Percentiles rank a stretch among this genome's conserved stretches.
phyloP scores from a whole-genome alignment of 2,797 vertebrate genomes.

The Amblyraja radiata region DNA sequence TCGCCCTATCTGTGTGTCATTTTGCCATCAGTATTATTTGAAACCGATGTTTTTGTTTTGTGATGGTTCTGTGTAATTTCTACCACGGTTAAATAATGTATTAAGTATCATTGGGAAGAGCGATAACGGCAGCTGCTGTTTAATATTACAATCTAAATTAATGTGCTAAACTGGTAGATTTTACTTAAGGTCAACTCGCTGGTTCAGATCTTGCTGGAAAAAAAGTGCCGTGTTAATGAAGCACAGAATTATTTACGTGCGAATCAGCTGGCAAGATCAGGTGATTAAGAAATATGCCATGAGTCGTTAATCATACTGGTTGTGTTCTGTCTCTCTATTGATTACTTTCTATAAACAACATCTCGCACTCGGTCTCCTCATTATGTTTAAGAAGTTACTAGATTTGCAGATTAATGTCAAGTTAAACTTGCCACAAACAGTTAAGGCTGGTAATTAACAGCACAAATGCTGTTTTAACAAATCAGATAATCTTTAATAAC shows the following conservation, averaged over 20 bases:
- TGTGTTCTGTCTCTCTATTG: not conserved
- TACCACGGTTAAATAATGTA: not conserved
- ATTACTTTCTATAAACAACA: not conserved
- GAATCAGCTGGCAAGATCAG: not conserved
- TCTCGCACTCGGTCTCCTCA: not conserved
- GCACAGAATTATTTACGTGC: not conserved
- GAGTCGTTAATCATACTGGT: not conserved
- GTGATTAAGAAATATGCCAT: not conserved
- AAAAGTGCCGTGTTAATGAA: not conserved
- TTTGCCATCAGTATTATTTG: not conserved
- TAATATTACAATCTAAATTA: not conserved
- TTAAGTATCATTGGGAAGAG: not conserved
- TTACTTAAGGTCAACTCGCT: not conserved
- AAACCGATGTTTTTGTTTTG: not conserved
- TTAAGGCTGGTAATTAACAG: not conserved
- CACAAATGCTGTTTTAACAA: not conserved
- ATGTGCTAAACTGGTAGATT: not conserved
- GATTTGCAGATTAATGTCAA: not conserved
- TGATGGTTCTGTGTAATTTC: not conserved
- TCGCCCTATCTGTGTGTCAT: not conserved
- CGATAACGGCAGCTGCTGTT: not conserved
- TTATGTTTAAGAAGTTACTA: not conserved
- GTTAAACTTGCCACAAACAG: not conserved
- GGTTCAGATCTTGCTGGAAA: not conserved
- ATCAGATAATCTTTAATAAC: not conserved